A percentile compares a stretch with the other conserved stretches of the same genome.
These are phyloP conservation scores for Coleophora deauratella DNA, from an alignment of 2,888 invertebrate species.

Conservation along the genomic window DNA sequence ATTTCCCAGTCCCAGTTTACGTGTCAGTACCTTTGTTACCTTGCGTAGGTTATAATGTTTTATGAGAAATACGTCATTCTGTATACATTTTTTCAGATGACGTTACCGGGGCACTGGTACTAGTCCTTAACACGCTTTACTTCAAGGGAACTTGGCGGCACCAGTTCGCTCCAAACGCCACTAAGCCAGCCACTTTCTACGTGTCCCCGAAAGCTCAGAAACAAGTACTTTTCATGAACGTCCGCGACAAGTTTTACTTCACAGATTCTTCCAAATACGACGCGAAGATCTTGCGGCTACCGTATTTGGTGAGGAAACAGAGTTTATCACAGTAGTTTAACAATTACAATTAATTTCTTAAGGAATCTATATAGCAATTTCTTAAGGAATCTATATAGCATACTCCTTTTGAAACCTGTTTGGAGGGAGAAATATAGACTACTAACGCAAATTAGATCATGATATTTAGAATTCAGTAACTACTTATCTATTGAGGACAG, in stretches of 20 bases:
- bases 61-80: too few species aligned
- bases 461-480: too few species aligned
- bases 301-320: constrained; percentile 75
- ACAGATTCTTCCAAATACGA: constrained; percentile 76
- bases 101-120: constrained; percentile 74
- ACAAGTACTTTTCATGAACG: constrained; percentile 79
- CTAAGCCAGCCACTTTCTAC: constrained; percentile 76
- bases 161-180: constrained; percentile 77
- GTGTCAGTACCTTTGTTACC: too few species aligned
- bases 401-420: too few species aligned
- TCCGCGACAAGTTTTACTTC: constrained; percentile 77
- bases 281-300: constrained; percentile 81
- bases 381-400: too few species aligned
- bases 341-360: background rate
- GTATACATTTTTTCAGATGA: constrained; percentile 55
- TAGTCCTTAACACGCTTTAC: constrained; percentile 84
- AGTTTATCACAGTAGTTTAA: background rate
- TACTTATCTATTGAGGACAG: too few species aligned
- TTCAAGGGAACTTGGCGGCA: constrained; percentile 87
- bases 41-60: too few species aligned
- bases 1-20: too few species aligned
- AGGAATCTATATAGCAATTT: background rate
- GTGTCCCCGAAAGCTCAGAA: constrained; percentile 56
- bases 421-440: too few species aligned
- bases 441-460: too few species aligned